Base-by-base conservation (phyloP, 2,888 invertebrate genomes). In the Chymomyza procnemis region DNA sequence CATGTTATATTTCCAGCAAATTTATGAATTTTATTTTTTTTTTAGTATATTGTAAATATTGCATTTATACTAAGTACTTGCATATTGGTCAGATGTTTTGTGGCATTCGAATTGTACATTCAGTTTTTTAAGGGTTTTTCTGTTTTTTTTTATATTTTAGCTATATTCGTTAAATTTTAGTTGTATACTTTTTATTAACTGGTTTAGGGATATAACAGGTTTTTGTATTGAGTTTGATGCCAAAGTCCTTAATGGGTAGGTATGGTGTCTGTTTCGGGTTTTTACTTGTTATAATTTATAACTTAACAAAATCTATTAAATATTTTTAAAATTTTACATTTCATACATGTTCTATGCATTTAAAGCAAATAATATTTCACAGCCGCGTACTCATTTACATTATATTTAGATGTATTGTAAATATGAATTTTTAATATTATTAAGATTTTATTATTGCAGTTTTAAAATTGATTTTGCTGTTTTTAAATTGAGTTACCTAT, bases 51-150 rank as follows among this genome's bases (percentile, higher is more conserved):
- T 41, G 6, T 41, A 41, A 41, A 41, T 41, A 41, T 41, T 41
- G 34, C 9, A 41, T 41, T 41, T 41, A 41, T 41, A 12, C 34
- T 41, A 41, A 41, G 34, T 57, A 63, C 71, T 78, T 73, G 73
- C 78, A 76, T 81, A 81, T 82, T 85, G 83, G 85, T 83, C 83
- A 83, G 76, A 78, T 85, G 80, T 82, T 41, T 41, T 83, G 80
- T 77, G 80, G 85, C 82, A 82, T 78, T 82, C 68, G 79, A 79
- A 85, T 85, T 82, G 76, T 81, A 78, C 76, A 76, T 82, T 85
- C 71, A 78, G 76, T 79, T 83, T 64, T 67, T 70, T 26, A 26
- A 26, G 26, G n/a, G n/a, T n/a, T n/a, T n/a, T n/a, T n/a, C n/a
- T n/a, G n/a, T n/a, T 66, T 68, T 76, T 80, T 61, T 63, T 71